A percentile compares a stretch with the other conserved stretches of the same genome.
phyloP scores from a whole-genome alignment of 2,797 vertebrate species.

The Amblyraja radiata region DNA sequence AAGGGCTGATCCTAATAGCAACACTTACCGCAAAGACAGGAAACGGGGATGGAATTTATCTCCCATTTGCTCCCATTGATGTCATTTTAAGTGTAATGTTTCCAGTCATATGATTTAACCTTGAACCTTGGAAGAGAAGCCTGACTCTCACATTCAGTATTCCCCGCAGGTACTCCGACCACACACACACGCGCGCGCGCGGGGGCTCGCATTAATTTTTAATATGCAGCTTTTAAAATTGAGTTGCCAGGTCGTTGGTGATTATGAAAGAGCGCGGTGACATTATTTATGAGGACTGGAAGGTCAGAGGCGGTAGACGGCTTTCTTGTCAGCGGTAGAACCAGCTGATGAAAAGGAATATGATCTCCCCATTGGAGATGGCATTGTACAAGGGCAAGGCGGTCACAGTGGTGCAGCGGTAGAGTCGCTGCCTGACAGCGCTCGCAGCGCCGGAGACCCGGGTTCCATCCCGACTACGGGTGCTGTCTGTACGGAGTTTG shows the following conservation, averaged over 20 bases:
- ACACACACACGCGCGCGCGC: neutral
- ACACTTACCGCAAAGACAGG: neutral
- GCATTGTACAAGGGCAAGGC: neutral
- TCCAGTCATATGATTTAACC: neutral
- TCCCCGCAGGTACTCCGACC: neutral
- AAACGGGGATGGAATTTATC: neutral
- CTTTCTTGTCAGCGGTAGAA: neutral
- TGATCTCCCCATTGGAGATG: neutral
- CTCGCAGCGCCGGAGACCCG: too few species aligned
- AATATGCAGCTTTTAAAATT: neutral
- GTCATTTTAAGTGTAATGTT: neutral
- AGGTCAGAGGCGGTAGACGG: constrained; percentile 8
- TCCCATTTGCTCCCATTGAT: neutral
- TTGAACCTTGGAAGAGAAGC: neutral
- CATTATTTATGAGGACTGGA: constrained; percentile 32
- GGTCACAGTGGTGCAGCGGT: too few species aligned
- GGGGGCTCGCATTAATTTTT: neutral
- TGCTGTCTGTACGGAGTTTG: too few species aligned
- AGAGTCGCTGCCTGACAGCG: too few species aligned
- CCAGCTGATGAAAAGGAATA: neutral
- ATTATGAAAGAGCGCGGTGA: constrained; percentile 8
- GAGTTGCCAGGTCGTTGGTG: neutral
- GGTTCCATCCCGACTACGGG: too few species aligned
- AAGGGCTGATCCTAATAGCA: neutral
- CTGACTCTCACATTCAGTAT: too few species aligned